A percentile compares a stretch with the other conserved stretches of the same genome.
Conservation (phyloP, 2,888 invertebrate species). For the Caenorhabditis sp. region DNA sequence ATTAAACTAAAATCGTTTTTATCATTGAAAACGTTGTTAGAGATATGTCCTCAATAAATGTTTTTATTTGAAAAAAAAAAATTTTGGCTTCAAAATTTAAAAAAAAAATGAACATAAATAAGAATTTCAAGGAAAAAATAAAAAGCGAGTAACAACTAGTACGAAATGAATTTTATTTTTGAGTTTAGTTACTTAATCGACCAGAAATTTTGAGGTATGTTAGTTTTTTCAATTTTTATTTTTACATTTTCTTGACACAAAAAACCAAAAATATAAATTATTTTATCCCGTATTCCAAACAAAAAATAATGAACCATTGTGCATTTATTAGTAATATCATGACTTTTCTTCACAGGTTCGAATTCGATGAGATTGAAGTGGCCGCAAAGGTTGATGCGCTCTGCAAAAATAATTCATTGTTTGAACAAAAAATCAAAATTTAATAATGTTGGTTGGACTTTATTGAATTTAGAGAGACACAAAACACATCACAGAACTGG, state of each 20-base stretch:
- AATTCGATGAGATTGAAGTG: constrained; percentile 17
- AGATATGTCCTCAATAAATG: no score
- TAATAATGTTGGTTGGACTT: no score
- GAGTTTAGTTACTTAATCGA: not conserved
- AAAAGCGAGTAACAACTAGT: not conserved
- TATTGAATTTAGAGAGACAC: no score
- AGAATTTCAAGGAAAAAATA: not conserved
- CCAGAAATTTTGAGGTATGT: not conserved
- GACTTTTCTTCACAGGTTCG: constrained; percentile 2
- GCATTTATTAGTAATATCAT: no score
- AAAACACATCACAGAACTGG: no score
- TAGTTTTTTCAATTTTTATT: not conserved
- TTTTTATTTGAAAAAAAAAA: no score
- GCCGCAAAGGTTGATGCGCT: constrained; percentile 29
- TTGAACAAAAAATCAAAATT: constrained; percentile 1
- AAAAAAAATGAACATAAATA: not conserved
- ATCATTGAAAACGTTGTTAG: no score
- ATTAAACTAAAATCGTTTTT: no score
- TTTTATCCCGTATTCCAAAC: not conserved
- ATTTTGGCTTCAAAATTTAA: no score
- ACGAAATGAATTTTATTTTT: constrained; percentile 1
- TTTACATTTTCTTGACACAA: not conserved
- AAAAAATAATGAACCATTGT: no score
- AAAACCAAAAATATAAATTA: not conserved
- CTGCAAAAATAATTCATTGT: constrained; percentile 15